phyloP scores from a whole-genome alignment of 1,140 invertebrate species.

The Brachionus sp. region DNA sequence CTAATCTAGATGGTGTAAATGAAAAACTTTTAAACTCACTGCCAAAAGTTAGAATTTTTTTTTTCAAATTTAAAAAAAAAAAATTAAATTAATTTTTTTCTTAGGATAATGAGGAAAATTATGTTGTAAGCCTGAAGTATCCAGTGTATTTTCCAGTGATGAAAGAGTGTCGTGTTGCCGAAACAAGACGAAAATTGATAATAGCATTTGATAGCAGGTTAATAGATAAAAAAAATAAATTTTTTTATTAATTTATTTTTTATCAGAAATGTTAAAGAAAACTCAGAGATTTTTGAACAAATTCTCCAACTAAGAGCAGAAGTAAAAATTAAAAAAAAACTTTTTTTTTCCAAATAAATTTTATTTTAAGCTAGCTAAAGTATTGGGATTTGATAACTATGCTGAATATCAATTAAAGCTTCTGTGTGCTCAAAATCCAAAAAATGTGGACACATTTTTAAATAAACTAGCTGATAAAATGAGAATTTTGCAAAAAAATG shows the following conservation, averaged over 20 bases:
- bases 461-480: conserved; percentile 59
- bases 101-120: conserved; percentile 59
- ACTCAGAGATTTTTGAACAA: conserved; percentile 62
- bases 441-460: conserved; percentile 61
- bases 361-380: conserved; percentile 56
- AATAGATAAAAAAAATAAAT: background rate
- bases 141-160: conserved; percentile 64
- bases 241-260: background rate
- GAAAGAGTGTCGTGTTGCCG: conserved; percentile 60
- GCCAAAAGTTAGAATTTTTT: background rate
- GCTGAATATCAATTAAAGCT: conserved; percentile 62
- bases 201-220: conserved; percentile 59
- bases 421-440: conserved; percentile 63
- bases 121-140: conserved; percentile 62
- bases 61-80: conserved; percentile 45
- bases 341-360: background rate
- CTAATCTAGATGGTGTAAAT: conserved; percentile 17
- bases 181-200: conserved; percentile 60
- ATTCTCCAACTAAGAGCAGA: conserved; percentile 60
- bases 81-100: conserved; percentile 5
- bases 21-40: conserved; percentile 40
- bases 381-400: conserved; percentile 62
- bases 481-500: conserved; percentile 60
- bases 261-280: conserved; percentile 61
- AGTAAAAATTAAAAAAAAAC: conserved; percentile 49